Percentiles rank a stretch among this genome's conserved stretches.
Conservation (phyloP, 2,888 invertebrate genomes). For the Eupithecia subfuscata region DNA sequence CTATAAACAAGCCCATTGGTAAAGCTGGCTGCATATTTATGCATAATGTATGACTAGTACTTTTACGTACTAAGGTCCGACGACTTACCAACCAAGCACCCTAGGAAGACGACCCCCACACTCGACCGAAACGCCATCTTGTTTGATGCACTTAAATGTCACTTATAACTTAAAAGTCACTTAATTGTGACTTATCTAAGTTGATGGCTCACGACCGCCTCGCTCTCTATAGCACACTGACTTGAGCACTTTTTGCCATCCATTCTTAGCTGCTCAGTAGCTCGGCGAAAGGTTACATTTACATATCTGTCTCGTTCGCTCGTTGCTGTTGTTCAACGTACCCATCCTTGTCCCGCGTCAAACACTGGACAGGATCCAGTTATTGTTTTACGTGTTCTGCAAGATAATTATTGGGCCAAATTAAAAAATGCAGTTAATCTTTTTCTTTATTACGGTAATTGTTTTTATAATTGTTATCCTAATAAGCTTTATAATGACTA, state of each 20-base stretch:
- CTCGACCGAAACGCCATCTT: slow-evolving; percentile 75
- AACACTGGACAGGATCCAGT: slow-evolving; percentile 70
- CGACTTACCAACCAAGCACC: slow-evolving; percentile 75
- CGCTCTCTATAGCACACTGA: slow-evolving; percentile 77
- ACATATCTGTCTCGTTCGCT: slow-evolving; percentile 60
- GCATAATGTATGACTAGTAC: not conserved
- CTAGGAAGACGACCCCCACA: slow-evolving; percentile 65
- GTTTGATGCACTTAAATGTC: slow-evolving; percentile 52
- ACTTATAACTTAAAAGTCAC: slow-evolving; percentile 70
- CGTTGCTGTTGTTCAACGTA: slow-evolving; percentile 49
- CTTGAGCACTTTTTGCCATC: slow-evolving; percentile 76
- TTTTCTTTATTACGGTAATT: slow-evolving; percentile 33
- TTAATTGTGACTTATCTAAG: slow-evolving; percentile 65
- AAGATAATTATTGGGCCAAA: slow-evolving; percentile 65
- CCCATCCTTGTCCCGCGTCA: slow-evolving; percentile 53
- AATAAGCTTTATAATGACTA: not conserved
- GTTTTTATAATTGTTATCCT: not conserved
- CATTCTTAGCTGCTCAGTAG: slow-evolving; percentile 70
- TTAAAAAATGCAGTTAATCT: slow-evolving; percentile 51
- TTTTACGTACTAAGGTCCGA: slow-evolving; percentile 19
- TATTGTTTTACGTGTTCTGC: slow-evolving; percentile 77
- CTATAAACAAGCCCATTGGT: not conserved
- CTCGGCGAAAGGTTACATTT: slow-evolving; percentile 77
- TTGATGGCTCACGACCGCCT: slow-evolving; percentile 69
- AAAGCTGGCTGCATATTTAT: not conserved